Base-by-base conservation (phyloP, 2,888 invertebrate genomes). In the Eupithecia pulchellata region DNA sequence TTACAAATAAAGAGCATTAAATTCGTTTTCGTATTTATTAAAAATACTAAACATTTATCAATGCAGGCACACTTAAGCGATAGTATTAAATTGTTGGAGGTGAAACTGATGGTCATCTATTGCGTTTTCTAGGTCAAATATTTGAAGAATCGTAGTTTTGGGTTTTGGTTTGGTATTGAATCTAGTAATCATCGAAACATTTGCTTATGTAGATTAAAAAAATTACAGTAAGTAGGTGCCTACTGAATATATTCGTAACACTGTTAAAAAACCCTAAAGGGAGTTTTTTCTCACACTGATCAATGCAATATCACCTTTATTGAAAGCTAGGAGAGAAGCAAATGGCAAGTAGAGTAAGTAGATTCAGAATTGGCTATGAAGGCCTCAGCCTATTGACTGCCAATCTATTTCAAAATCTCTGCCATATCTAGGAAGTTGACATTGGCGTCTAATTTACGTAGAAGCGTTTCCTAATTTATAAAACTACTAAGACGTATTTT, bases 361-460 rank as follows among this genome's bases (percentile, higher is more conserved):
- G n/a, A 29, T 67, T 65, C 42, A 58, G 63, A 66, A 73, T 58
- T 36, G 34, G 30, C 14, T 57, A 64, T 20, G 73, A 73, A 71
- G 70, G 73, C 29, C 69, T 70, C 27, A 42, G 27, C 17, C 55
- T 64, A 69, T 58, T 60, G 32, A 58, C 36, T 30, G 39, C 63
- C 67, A 67, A 67, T 70, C 62, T 68, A 71, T 73, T 71, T 71
- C 66, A 61, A 71, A 73, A 73, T 66, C 2, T 68, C 27, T 70
- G 58, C 52, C 61, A 73, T 70, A 73, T 42, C 52, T 60, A 60
- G 58, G 30, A 1, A 60, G 32, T 58, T 60, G 32, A 60, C 32
- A 58, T 60, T 60, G 32, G 32, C 29, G 9, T 30, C 6, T 8
- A 25, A 47, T 25, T 20, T 32, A 30, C 29, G 32, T 30, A 60